Base-by-base conservation (phyloP, 2,888 invertebrate genomes). In the Mythimna ferrago region DNA sequence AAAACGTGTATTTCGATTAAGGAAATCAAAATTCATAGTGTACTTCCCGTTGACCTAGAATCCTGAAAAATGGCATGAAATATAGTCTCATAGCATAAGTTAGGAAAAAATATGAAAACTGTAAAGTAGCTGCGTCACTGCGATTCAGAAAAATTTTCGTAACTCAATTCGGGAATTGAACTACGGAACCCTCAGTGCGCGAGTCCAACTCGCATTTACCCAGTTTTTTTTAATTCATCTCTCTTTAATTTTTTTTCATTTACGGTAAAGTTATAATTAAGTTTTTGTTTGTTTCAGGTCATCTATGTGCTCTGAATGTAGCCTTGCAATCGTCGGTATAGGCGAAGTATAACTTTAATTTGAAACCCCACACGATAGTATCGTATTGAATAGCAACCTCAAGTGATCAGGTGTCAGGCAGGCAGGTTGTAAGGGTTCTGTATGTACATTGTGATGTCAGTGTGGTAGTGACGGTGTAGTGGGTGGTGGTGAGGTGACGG, bases 401-500 rank as follows among this genome's bases (percentile, higher is more conserved):
- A 86, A 86, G 90, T 87, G 89, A 90, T 92, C 91, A 89, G 88
- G 90, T 93, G 84, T 92, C 91, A 81, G 88, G 76, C 83, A 83
- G 82, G 81, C 82, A 82, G 87, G 86, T 85, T 87, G 90, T 88
- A 85, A 88, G 89, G 91, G 87, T 89, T 89, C 87, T 89, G 89
- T 90, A 87, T 84, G 86, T 89, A 88, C 88, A 78, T 85, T 86
- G 89, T 89, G 87, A 90, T 91, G 92, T 90, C 78, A 88, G 88
- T 92, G 93, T 91, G 89, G 91, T 93, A 90, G 89, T 87, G 89
- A 80, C 86, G 87, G 89, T 86, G 92, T 88, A 89, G 92, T 92
- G 91, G 92, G 89, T 87, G 89, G 87, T 89, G 91, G 92, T 90
- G 92, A 90, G 89, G 89, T 90, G 85, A 81, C 84, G 87, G 86